Evolutionary conservation across 2,888 invertebrate genomes (phyloP).

Genomic region (Acronicta leporina): DNA sequence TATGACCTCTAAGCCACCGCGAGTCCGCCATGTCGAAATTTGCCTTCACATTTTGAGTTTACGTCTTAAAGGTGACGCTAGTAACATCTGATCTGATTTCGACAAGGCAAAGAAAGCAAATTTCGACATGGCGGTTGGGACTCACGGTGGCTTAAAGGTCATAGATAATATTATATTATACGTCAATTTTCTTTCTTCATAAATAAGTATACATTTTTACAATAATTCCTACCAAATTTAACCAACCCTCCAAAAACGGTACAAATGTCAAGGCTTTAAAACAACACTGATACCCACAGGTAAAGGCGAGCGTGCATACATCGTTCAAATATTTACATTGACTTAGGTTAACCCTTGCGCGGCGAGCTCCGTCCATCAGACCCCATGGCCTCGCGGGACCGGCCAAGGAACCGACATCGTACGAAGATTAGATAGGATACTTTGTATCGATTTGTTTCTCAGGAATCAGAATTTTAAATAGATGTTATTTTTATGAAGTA

Average conservation of each 20-base stretch:
- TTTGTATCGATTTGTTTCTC: conserved; percentile 36
- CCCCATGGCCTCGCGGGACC: conserved; percentile 78
- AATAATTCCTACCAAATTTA: conserved; percentile 15
- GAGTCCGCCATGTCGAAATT: too few relatives aligned
- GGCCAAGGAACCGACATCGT: conserved; percentile 72
- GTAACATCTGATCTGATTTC: too few relatives aligned
- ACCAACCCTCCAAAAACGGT: conserved; percentile 42
- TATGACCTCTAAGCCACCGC: too few relatives aligned
- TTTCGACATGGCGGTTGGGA: too few relatives aligned
- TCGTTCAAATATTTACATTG: conserved; percentile 86
- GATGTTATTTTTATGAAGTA: conserved; percentile 3
- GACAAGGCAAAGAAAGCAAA: too few relatives aligned
- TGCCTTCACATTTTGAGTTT: too few relatives aligned
- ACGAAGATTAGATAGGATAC: conserved; percentile 60
- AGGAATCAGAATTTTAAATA: conserved; percentile 16
- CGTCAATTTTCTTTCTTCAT: too few relatives aligned
- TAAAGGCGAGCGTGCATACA: conserved; percentile 59
- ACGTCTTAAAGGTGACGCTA: too few relatives aligned
- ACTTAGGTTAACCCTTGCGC: conserved; percentile 85
- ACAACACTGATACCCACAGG: conserved; percentile 60
- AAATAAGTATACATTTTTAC: not conserved
- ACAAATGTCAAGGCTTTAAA: conserved; percentile 60
- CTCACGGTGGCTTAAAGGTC: too few relatives aligned
- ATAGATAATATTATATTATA: too few relatives aligned
- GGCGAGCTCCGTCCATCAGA: conserved; percentile 83